Evolutionary conservation across 2,797 vertebrate genomes (phyloP), one percentile per base, ranked within the genome.

Genomic region (Ptychadena robeensis): DNA sequence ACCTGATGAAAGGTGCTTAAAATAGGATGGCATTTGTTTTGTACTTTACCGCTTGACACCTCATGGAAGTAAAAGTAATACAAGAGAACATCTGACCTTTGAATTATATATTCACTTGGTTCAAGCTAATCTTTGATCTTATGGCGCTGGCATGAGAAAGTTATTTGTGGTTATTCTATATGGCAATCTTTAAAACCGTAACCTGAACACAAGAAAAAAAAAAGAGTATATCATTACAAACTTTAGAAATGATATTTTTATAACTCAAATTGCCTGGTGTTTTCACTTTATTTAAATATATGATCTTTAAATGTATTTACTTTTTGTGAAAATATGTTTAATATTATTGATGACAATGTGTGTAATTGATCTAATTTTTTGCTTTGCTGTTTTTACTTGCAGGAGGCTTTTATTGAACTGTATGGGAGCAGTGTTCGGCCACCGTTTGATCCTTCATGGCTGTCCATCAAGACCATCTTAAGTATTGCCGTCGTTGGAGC

Each of bases 341-440:
- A n/a, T n/a, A n/a, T n/a, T n/a, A n/a, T n/a, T n/a, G n/a, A n/a
- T n/a, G n/a, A n/a, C n/a, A n/a, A n/a, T n/a, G 18, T 5, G 18
- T 37, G 18, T 35, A n/a, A 11, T 70, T 38, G 37, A 79, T 32
- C 12, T 0, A 38, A 25, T 38, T 0, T 63, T 70, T n/a, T 61
- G 14, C 27, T 30, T 64, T 30, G 12, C 40, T 77, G 61, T 67
- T 68, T 77, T 34, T 77, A 25, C 87, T 64, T 79, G 18, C 92
- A 99, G 98, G 98, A 98, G 8, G 96, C 97, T 82, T 99, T 99
- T 32, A 96, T 99, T 94, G 97, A 99, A 86, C 91, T 99, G 82
- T 99, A 99, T 0, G 95, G 96, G 86, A 93, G 94, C 86, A 95
- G 92, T 87, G 92, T 95, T 91, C 94, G 96, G 82, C 96, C 96